phyloP scores from a whole-genome alignment of 1,140 invertebrate species.

The Drosophila equinoxialis region DNA sequence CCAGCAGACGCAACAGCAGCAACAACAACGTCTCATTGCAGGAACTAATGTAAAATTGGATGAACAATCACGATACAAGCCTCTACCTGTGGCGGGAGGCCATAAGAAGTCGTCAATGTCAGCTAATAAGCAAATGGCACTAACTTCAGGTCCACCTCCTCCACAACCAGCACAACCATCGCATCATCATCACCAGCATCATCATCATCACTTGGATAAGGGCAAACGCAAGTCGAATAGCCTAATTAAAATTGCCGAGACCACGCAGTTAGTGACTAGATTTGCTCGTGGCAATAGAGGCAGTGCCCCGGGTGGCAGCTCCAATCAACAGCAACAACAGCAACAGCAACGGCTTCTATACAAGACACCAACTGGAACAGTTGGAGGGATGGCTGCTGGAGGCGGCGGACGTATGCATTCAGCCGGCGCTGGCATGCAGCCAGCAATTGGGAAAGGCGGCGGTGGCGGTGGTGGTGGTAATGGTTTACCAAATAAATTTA shows the following conservation, averaged over 20 bases:
- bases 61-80: constrained; percentile 21
- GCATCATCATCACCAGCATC: background rate
- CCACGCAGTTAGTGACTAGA: constrained; percentile 64
- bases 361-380: constrained; percentile 32
- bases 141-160: background rate
- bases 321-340: constrained; percentile 34
- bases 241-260: constrained; percentile 72
- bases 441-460: constrained; percentile 5
- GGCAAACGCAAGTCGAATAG: constrained; percentile 60
- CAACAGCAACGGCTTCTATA: constrained; percentile 46
- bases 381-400: background rate
- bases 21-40: constrained; percentile 36
- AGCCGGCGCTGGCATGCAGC: constrained; percentile 26
- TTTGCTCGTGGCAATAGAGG: constrained; percentile 50
- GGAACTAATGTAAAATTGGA: constrained; percentile 41
- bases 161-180: background rate
- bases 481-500: constrained; percentile 82
- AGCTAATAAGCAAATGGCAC: background rate
- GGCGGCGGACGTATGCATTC: constrained; percentile 34
- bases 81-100: background rate
- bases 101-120: constrained; percentile 7
- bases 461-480: constrained; percentile 3
- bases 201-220: constrained; percentile 29
- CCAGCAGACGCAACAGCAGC: constrained; percentile 30
- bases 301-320: constrained; percentile 25